Evolutionary conservation across 2,888 invertebrate species (phyloP), one percentile per base, ranked within the genome.

Genomic region (Thereva nobilitata): DNA sequence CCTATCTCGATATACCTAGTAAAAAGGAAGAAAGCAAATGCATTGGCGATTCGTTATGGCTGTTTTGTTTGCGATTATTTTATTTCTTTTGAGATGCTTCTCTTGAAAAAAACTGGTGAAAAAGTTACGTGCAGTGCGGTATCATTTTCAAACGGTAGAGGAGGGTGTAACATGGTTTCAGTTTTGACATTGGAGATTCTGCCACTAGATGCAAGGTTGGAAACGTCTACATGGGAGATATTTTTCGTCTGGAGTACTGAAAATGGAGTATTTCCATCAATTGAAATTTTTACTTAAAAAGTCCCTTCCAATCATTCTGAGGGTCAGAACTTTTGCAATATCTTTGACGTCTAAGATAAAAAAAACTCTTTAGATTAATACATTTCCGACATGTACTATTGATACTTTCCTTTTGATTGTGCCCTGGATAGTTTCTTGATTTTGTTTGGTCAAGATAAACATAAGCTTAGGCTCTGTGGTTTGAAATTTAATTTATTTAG

Each of bases 291-390:
- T n/a, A 56, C 42, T 44, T 56, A 44, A 56, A 47, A 56, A 56
- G 44, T 44, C 44, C 44, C 23, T 34, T 56, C 23, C 34, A 44
- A 44, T 56, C 12, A 10, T 47, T 41, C 44, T 44, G 56, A 44
- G 44, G n/a, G 42, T 56, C 9, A 2, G 12, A 56, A 56, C 56
- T 56, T 56, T 56, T 56, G 56, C 56, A 56, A 56, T 56, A 56
- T 56, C 56, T 56, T 35, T 38, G 12, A 35, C 44, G 42, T 42
- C 34, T 35, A 56, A 56, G 56, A 56, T 56, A 56, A 56, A 42
- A 45, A 23, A 23, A 23, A 2, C 23, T 23, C 23, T 23, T 23
- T 23, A 23, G 23, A 23, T 23, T 23, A 23, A 23, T 23, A 23
- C 23, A 23, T 23, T 23, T 23, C 23, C 23, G 23, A 23, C 23